These are phyloP conservation scores for Cantharis rustica DNA, from an alignment of 2,888 invertebrate genomes.

Conservation along the genomic window DNA sequence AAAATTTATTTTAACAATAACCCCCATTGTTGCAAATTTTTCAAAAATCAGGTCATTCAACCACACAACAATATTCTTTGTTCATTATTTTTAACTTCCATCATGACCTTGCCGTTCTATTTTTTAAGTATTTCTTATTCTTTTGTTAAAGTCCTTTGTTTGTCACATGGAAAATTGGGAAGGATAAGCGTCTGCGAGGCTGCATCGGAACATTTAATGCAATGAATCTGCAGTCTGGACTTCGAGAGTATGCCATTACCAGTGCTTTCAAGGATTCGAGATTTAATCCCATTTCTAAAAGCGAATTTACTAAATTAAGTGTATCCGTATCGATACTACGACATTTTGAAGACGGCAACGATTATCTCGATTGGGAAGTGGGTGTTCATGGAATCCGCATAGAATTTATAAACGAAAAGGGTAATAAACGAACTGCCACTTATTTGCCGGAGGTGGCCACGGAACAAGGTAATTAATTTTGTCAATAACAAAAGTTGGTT, in stretches of 20 bases:
- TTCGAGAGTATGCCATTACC: slow-evolving; percentile 95
- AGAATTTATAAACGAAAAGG: slow-evolving; percentile 93
- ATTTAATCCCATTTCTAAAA: slow-evolving; percentile 91
- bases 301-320: slow-evolving; percentile 90
- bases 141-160: slow-evolving; percentile 83
- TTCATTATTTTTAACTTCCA: slow-evolving; percentile 21
- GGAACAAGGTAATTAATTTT: slow-evolving; percentile 86
- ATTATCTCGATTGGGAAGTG: slow-evolving; percentile 97
- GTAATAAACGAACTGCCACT: slow-evolving; percentile 94
- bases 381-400: slow-evolving; percentile 98
- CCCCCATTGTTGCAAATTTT: background rate
- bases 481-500: background rate
- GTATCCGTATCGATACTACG: slow-evolving; percentile 96
- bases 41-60: slow-evolving; percentile 46
- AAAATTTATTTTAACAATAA: background rate
- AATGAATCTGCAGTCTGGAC: slow-evolving; percentile 91
- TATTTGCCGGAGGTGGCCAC: slow-evolving; percentile 97
- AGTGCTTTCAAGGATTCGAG: slow-evolving; percentile 98
- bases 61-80: slow-evolving; percentile 40
- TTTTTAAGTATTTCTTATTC: slow-evolving; percentile 4
- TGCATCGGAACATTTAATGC: slow-evolving; percentile 99
- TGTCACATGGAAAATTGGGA: slow-evolving; percentile 99
- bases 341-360: slow-evolving; percentile 93
- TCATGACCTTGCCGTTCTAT: slow-evolving; percentile 29
- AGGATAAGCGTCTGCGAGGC: slow-evolving; percentile 91